A percentile compares a stretch with the other conserved stretches of the same genome.
Conservation (phyloP, 2,113 vertebrate species). For the Mastomys coucha region DNA sequence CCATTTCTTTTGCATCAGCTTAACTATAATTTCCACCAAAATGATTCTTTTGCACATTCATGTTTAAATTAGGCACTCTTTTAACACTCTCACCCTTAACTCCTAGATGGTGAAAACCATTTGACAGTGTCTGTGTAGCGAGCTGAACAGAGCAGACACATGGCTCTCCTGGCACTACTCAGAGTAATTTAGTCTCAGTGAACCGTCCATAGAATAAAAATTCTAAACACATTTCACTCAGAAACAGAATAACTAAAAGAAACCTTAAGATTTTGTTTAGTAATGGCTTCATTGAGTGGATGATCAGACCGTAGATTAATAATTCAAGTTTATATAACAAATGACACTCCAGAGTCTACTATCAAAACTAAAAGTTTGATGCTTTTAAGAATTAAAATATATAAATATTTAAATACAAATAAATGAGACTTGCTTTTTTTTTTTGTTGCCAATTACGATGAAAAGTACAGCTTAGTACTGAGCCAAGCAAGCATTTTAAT, state of each 20-base stretch:
- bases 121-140: not conserved
- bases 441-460: not conserved
- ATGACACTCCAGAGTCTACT: not conserved
- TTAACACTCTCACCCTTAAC: not conserved
- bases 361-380: not conserved
- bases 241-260: not conserved
- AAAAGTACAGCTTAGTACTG: not conserved
- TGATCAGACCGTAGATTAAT: not conserved
- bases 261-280: not conserved
- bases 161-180: not conserved
- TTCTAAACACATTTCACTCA: not conserved
- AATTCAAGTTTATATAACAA: not conserved
- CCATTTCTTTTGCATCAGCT: not conserved
- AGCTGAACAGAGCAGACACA: not conserved
- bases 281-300: not conserved
- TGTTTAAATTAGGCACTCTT: not conserved
- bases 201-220: not conserved
- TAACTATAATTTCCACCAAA: not conserved
- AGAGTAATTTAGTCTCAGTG: not conserved
- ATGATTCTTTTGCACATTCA: not conserved
- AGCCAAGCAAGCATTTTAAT: not conserved
- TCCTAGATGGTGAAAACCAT: not conserved
- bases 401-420: not conserved
- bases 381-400: conserved; percentile 4
- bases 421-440: not conserved